phyloP scores from a whole-genome alignment of 2,888 invertebrate genomes.

The Bombyx huttoni region DNA sequence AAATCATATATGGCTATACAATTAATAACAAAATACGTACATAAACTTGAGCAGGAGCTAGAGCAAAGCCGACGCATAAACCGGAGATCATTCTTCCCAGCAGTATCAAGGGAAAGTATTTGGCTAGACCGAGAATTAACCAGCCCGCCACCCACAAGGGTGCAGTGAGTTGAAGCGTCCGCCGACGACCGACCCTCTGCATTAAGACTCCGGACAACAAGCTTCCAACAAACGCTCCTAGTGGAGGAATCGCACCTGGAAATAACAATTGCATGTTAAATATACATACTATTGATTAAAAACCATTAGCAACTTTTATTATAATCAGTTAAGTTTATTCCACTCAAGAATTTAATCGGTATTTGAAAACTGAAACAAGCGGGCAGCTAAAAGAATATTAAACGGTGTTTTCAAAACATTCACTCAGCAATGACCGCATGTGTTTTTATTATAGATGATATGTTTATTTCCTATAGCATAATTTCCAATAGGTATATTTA shows the following conservation, averaged over 20 bases:
- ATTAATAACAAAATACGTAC: slow-evolving; percentile 42
- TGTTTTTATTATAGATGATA: too few species aligned
- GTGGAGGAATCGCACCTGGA: slow-evolving; percentile 68
- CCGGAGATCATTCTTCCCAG: slow-evolving; percentile 73
- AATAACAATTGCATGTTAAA: slow-evolving; percentile 1
- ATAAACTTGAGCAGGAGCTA: slow-evolving; percentile 76
- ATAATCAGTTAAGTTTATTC: too few species aligned
- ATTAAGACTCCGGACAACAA: slow-evolving; percentile 65
- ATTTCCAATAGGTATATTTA: too few species aligned
- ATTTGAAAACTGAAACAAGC: too few species aligned
- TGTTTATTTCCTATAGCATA: too few species aligned
- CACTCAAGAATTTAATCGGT: too few species aligned
- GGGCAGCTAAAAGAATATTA: too few species aligned
- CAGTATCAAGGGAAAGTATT: slow-evolving; percentile 52
- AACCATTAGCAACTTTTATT: too few species aligned
- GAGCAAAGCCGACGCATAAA: slow-evolving; percentile 71
- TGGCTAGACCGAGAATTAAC: slow-evolving; percentile 67
- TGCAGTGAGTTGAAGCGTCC: slow-evolving; percentile 59
- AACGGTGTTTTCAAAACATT: too few species aligned
- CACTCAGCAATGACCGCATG: too few species aligned
- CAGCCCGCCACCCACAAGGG: slow-evolving; percentile 69
- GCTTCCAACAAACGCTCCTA: slow-evolving; percentile 72
- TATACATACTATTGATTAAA: too few species aligned
- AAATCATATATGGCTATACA: too few species aligned
- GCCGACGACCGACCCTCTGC: slow-evolving; percentile 66